Evolutionary conservation across 2,113 vertebrate genomes (phyloP), one percentile per base, ranked within the genome.

Genomic region (Salvelinus alpinus): DNA sequence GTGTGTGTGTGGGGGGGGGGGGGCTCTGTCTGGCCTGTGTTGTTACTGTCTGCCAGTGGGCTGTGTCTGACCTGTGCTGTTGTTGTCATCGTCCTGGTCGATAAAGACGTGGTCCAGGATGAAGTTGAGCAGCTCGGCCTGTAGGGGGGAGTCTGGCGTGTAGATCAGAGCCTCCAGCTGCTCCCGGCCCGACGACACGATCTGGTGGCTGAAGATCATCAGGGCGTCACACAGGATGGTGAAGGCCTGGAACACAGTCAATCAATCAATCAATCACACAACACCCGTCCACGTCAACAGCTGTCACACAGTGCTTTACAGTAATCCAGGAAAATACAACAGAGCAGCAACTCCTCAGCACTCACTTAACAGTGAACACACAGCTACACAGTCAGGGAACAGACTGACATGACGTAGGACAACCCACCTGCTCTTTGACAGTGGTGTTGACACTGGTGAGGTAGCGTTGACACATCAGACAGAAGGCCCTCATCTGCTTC

Each of bases 161-260:
- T 98, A 99, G 88, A 99, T 95, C 84, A 99, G 93, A 1, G 96
- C 95, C 84, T 98, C 96, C 92, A 99, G 92, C 90, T 94, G 94
- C 83, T 99, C 97, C 85, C 96, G 94, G 59, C 97, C 97, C 84
- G 96, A 96, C 67, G 96, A 95, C 92, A 98, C 95, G 87, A 99
- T 99, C 93, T 99, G 97, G 93, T 99, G 97, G 90, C 97, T 99
- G 94, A 99, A 99, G 94, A 99, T 99, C 95, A 99, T 96, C 93
- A 99, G 92, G 54, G 97, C 94, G 81, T 99, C 97, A 89, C 97
- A 99, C 0, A 99, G 91, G 90, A 99, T 98, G 84, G 97, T 99
- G 92, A 99, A 99, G 47, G 98, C 98, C 98, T 99, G 85, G 75
- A 66, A 22, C 14, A 68, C 8, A 62, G 18, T 25, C 14, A 54